phyloP scores from a whole-genome alignment of 2,797 vertebrate genomes.

The Borostomias antarcticus region DNA sequence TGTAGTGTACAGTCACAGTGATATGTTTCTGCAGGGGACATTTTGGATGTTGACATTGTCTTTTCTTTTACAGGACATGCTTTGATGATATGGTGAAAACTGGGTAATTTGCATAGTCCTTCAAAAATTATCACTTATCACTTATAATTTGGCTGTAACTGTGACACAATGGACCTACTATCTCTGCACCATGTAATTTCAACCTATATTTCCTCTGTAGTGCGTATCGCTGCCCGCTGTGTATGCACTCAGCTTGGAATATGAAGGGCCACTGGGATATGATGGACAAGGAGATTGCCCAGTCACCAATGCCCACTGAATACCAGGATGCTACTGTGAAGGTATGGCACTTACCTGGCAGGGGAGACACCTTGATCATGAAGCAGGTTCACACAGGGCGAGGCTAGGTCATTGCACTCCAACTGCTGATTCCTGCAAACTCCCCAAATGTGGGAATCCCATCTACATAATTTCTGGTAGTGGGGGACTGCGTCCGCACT shows the following conservation, averaged over 20 bases:
- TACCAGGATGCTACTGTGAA: slow-evolving; percentile 88
- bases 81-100: slow-evolving; percentile 87
- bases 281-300: slow-evolving; percentile 86
- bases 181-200: no score
- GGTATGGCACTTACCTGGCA: slow-evolving; percentile 63
- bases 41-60: slow-evolving; percentile 7
- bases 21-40: not conserved
- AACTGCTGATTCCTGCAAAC: no score
- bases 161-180: no score
- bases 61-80: slow-evolving; percentile 84
- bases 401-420: no score
- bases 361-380: no score
- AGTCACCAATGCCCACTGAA: slow-evolving; percentile 90
- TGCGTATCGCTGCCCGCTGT: slow-evolving; percentile 90
- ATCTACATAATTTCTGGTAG: no score
- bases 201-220: slow-evolving; percentile 61
- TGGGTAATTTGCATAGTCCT: slow-evolving; percentile 68
- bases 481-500: no score
- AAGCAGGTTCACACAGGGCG: no score
- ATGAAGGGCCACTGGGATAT: slow-evolving; percentile 87
- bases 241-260: slow-evolving; percentile 89
- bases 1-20: not conserved
- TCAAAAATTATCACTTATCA: not conserved
- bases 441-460: no score
- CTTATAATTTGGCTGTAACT: no score